A percentile compares a stretch with the other conserved stretches of the same genome.
Conservation (phyloP, 2,113 vertebrate species). For the Carassius gibelio region DNA sequence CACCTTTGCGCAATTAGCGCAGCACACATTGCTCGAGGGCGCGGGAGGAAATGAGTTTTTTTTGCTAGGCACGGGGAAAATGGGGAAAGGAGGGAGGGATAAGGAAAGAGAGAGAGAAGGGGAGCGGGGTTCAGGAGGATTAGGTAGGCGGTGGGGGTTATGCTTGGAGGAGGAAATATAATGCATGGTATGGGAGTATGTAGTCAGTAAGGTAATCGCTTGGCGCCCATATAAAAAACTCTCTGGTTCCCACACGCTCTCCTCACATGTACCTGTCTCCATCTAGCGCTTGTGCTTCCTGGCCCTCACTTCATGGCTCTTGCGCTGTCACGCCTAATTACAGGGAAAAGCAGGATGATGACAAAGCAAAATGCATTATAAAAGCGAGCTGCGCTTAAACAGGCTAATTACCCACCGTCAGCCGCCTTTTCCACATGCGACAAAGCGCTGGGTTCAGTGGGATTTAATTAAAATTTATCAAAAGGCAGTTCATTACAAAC, state of each 20-base stretch:
- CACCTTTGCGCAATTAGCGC: conserved; percentile 76
- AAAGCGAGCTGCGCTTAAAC: conserved; percentile 47
- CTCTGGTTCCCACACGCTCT: not conserved
- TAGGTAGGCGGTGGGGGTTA: conserved; percentile 72
- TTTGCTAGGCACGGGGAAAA: conserved; percentile 52
- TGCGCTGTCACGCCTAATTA: conserved; percentile 77
- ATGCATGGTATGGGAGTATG: conserved; percentile 73
- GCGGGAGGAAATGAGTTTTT: conserved; percentile 76
- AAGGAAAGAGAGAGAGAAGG: conserved; percentile 48
- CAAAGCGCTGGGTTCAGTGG: conserved; percentile 35
- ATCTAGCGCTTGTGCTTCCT: conserved; percentile 21
- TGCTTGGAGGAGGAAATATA: conserved; percentile 76
- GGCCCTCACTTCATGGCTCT: conserved; percentile 55
- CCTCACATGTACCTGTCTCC: not conserved
- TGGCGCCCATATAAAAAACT: conserved; percentile 10
- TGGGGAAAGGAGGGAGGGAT: conserved; percentile 2
- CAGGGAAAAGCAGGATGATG: conserved; percentile 67
- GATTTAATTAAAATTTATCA: conserved; percentile 53
- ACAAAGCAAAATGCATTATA: conserved; percentile 74
- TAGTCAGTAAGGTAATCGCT: conserved; percentile 68
- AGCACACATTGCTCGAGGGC: conserved; percentile 72
- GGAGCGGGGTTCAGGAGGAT: conserved; percentile 61
- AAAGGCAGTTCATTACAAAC: conserved; percentile 49
- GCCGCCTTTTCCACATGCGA: conserved; percentile 39
- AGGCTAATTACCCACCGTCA: conserved; percentile 50